Conservation (phyloP, 1,140 invertebrate genomes). For the Cotesia chilonis region DNA sequence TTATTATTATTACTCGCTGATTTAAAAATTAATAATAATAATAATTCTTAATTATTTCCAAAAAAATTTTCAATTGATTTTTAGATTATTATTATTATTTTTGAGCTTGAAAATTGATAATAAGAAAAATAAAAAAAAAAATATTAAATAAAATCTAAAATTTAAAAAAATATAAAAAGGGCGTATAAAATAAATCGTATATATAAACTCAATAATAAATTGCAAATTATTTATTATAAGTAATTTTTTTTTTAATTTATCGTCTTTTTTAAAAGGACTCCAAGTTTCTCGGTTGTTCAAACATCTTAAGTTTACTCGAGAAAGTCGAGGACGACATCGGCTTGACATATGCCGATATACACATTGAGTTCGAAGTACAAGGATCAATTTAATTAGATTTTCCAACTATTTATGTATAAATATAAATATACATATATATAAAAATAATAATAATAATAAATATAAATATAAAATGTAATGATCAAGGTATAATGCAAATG, state of each 20-base stretch:
- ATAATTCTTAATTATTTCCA: too few species aligned
- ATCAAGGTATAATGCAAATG: background rate
- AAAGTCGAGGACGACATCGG: constrained; percentile 27
- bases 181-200: too few species aligned
- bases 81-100: too few species aligned
- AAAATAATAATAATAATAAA: too few species aligned
- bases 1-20: too few species aligned
- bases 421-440: constrained; percentile 21
- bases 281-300: constrained; percentile 13
- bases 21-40: too few species aligned
- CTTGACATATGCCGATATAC: constrained; percentile 20
- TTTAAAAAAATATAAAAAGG: background rate
- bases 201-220: too few species aligned
- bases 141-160: too few species aligned
- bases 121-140: too few species aligned
- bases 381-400: constrained; percentile 55
- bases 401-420: constrained; percentile 13
- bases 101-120: too few species aligned
- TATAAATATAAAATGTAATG: background rate
- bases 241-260: background rate
- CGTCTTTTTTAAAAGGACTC: background rate
- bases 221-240: background rate
- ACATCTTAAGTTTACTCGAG: constrained; percentile 31
- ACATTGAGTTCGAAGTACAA: constrained; percentile 58
- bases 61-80: too few species aligned